Evolutionary conservation across 1,140 invertebrate genomes (phyloP), one percentile per base, ranked within the genome.

Genomic region (Drosophila aff.): DNA sequence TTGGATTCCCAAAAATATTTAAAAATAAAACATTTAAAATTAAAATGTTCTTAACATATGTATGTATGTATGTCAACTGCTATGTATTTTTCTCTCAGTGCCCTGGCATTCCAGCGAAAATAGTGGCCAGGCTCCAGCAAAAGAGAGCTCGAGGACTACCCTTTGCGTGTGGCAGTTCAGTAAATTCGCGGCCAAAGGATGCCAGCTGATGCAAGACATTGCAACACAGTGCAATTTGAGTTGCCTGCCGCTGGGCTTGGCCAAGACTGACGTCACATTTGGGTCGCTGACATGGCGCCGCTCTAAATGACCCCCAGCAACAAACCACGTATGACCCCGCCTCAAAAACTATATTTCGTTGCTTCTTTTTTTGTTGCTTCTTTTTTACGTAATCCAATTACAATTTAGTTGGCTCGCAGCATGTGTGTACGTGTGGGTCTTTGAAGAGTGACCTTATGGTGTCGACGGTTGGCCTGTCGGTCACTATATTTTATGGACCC

Each of bases 331-430:
- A n/a, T 38, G 49, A 40, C 46, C 46, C 55, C 57, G 21, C 46
- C 33, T 52, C 38, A 36, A 43, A 36, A 38, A 55, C 33, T 38
- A 59, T 46, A 38, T 72, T 46, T 59, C 26, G 47, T 21, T 77
- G 57, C 44, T 78, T 63, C 31, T 41, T 47, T 50, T 52, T 78
- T 82, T 31, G 47, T 21, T 77, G 57, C 43, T 78, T 63, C 31
- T 41, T 47, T 50, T 55, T 78, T 82, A 82, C 76, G 68, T 87
- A 87, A 87, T 87, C 84, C 84, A 89, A 89, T 84, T 87, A 86
- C 69, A 62, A 68, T 68, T 18, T 81, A 60, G 58, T 63, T 58
- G 38, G 26, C 38, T 33, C 47, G 38, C 47, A 47, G 63, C 26
- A 31, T 16, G 44, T 40, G 46, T 43, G n/a, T 40, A 36, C 43